Base-by-base conservation (phyloP, 2,797 vertebrate species). In the Nyctalus aviator region DNA sequence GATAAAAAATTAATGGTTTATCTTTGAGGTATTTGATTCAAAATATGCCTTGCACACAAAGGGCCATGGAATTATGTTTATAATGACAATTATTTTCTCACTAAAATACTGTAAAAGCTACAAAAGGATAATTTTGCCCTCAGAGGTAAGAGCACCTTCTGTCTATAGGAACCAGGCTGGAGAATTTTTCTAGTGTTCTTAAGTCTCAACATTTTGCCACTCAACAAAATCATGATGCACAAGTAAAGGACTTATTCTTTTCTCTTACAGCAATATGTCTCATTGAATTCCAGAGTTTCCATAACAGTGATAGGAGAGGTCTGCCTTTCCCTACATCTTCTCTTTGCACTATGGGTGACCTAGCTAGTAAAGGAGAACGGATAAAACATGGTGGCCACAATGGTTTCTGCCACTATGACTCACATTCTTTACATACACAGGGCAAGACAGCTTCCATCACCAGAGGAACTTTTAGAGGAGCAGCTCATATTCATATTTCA, bases 11-110 rank as follows among this genome's bases (percentile, higher is more conserved):
- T 88, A 93, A 95, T 53, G 79, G 23, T 90, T 93, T 84, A 75
- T 90, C 72, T 82, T 88, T 96, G 95, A 96, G 95, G 96, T 97
- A 96, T 95, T 35, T 94, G 86, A 92, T 94, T 97, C 25, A 75
- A 95, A 96, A 92, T 81, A 93, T 23, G 69, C 23, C 85, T 59
- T 96, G 62, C 62, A 91, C 6, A 93, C 37, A 88, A 94, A 88
- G 27, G 64, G 27, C 25, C 46, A 66, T 35, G 59, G 72, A 84
- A 93, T 92, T 92, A 88, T 77, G 55, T 83, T 91, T 62, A 91
- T 57, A 96, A 91, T 75, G 37, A 35, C 59, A 94, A 96, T 50
- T 92, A 82, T 83, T 91, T 96, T 95, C 62, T 86, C 9, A 90
- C 13, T 62, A 82, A 93, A 78, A 75, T 76, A 76, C 17, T 77